These are phyloP conservation scores for Calypte anna DNA, from an alignment of 2,113 vertebrate species.

Conservation along the genomic window DNA sequence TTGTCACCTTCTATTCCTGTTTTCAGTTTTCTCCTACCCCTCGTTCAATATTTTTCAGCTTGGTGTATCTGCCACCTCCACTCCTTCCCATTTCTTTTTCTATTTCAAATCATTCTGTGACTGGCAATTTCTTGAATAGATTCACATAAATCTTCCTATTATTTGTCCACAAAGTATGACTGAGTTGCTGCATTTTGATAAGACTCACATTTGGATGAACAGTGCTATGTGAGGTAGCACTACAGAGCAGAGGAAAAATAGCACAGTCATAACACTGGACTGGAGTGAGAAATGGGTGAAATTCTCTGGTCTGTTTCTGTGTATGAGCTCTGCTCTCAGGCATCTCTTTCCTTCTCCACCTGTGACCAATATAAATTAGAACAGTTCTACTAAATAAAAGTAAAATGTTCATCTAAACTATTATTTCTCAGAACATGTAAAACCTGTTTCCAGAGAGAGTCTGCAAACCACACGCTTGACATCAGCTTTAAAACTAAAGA, in stretches of 20 bases:
- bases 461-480: too few relatives aligned
- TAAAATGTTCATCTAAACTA: too few relatives aligned
- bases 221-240: background rate
- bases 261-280: background rate
- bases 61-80: background rate
- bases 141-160: background rate
- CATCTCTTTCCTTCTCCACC: background rate
- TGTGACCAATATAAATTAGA: background rate
- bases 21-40: background rate
- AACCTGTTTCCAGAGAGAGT: too few relatives aligned
- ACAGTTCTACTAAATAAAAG: background rate
- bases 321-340: background rate
- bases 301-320: background rate
- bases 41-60: background rate
- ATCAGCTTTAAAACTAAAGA: too few relatives aligned
- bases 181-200: background rate
- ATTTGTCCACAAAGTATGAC: background rate
- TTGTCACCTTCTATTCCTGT: background rate
- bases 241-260: background rate
- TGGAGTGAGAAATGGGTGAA: background rate
- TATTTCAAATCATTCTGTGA: background rate
- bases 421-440: too few relatives aligned
- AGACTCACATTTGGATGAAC: background rate
- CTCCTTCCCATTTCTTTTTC: background rate
- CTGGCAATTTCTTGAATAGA: background rate